phyloP scores from a whole-genome alignment of 2,113 vertebrate species.

The Corythoichthys haematopterus region DNA sequence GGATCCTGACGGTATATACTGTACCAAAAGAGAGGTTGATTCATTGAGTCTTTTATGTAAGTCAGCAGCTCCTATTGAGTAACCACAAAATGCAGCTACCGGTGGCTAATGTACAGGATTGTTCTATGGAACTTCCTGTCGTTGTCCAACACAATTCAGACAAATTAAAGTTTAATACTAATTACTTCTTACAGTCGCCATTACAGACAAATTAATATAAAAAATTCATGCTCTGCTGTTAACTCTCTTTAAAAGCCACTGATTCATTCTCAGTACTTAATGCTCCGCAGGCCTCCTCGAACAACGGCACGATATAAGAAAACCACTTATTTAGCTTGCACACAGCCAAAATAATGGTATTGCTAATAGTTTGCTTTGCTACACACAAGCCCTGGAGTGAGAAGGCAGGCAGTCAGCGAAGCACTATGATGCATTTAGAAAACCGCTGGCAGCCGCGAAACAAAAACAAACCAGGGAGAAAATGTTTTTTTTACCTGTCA shows the following conservation, averaged over 20 bases:
- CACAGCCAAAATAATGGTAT: slow-evolving; percentile 18
- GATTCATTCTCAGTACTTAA: slow-evolving; percentile 17
- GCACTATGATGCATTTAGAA: slow-evolving; percentile 43
- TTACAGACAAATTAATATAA: slow-evolving; percentile 46
- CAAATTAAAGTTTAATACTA: slow-evolving; percentile 47
- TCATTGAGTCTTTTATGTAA: slow-evolving; percentile 8
- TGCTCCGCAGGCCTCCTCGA: slow-evolving; percentile 7
- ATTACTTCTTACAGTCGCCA: slow-evolving; percentile 33
- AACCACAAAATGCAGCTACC: background rate
- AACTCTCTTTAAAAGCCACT: slow-evolving; percentile 28
- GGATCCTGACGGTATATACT: too few relatives aligned
- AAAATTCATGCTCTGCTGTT: slow-evolving; percentile 37
- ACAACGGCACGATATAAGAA: slow-evolving; percentile 12
- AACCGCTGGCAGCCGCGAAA: slow-evolving; percentile 37
- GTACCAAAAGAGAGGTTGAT: background rate
- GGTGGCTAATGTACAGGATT: background rate
- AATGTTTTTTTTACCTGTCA: slow-evolving; percentile 14
- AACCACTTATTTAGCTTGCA: slow-evolving; percentile 17
- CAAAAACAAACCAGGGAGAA: slow-evolving; percentile 36
- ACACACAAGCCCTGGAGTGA: slow-evolving; percentile 48
- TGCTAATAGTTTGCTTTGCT: slow-evolving; percentile 26
- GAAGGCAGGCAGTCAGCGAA: slow-evolving; percentile 27
- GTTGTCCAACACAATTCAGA: slow-evolving; percentile 20
- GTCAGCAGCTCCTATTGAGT: background rate
- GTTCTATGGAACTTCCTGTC: slow-evolving; percentile 7